These are phyloP conservation scores for Onchidella celtica DNA, from an alignment of 2,888 invertebrate species.

Conservation along the genomic window DNA sequence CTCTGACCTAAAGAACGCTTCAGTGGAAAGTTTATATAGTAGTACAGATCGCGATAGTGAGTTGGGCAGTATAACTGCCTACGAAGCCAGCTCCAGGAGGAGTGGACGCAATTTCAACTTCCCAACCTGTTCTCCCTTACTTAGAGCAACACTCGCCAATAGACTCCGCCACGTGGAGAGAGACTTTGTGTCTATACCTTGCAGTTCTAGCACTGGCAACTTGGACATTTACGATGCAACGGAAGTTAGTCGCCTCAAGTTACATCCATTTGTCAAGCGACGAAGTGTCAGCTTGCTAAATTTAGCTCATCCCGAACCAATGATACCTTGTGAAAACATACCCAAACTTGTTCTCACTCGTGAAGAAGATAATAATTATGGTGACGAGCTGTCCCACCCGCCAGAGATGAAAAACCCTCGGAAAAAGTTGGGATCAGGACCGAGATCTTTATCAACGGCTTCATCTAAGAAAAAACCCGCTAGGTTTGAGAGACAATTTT, in stretches of 20 bases:
- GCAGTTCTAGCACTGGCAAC: constrained; percentile 51
- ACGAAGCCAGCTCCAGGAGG: constrained; percentile 10
- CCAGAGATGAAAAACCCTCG: background rate
- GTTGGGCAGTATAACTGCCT: constrained; percentile 48
- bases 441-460: constrained; percentile 14
- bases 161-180: background rate
- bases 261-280: constrained; percentile 33
- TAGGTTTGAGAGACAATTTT: constrained; percentile 26
- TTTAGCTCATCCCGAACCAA: constrained; percentile 36
- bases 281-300: constrained; percentile 65
- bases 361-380: background rate
- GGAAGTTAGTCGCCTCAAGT: background rate
- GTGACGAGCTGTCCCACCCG: background rate
- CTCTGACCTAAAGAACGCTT: constrained; percentile 54
- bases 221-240: constrained; percentile 33
- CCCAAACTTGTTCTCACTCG: constrained; percentile 35
- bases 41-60: constrained; percentile 57
- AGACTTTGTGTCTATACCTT: background rate
- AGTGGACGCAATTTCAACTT: background rate
- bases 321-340: background rate
- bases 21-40: constrained; percentile 57
- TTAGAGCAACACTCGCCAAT: background rate
- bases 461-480: background rate
- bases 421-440: background rate
- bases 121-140: background rate